Conservation (phyloP, 2,113 vertebrate species). For the Plotosus lineatus region DNA sequence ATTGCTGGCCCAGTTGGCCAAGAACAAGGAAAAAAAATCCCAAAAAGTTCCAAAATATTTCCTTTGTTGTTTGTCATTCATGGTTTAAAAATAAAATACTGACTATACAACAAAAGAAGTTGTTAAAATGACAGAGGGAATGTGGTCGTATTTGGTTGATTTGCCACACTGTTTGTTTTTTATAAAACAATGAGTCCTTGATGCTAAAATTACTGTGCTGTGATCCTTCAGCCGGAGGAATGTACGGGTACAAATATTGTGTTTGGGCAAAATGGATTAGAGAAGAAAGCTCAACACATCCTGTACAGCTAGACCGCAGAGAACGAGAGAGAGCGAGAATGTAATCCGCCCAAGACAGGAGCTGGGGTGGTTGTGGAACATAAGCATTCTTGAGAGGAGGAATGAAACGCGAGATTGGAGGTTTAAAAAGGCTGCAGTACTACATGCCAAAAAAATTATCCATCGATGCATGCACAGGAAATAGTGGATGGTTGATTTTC, state of each 20-base stretch:
- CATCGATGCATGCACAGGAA: conserved; percentile 39
- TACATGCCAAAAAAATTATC: conserved; percentile 1
- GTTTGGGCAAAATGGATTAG: conserved; percentile 53
- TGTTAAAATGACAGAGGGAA: conserved; percentile 2
- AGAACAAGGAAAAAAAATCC: conserved; percentile 64
- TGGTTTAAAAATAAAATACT: conserved; percentile 41
- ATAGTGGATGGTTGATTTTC: conserved; percentile 68
- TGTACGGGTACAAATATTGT: conserved; percentile 60
- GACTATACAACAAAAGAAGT: conserved; percentile 29
- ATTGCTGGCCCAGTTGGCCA: conserved; percentile 61
- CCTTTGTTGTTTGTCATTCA: conserved; percentile 9
- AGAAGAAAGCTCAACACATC: conserved; percentile 60
- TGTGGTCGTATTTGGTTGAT: not conserved
- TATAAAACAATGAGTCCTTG: conserved; percentile 55
- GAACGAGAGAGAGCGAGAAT: conserved; percentile 56
- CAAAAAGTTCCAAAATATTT: conserved; percentile 13
- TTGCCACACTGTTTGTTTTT: conserved; percentile 37
- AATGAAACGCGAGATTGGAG: conserved; percentile 58
- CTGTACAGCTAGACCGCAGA: conserved; percentile 58
- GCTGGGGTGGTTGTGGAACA: conserved; percentile 66
- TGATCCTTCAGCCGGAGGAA: conserved; percentile 53
- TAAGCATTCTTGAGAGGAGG: conserved; percentile 67
- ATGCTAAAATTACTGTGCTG: conserved; percentile 49
- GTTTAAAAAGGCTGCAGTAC: conserved; percentile 57
- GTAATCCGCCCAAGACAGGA: conserved; percentile 71